These are phyloP conservation scores for Diaprepes abbreviatus DNA, from an alignment of 2,888 invertebrate species.

Conservation along the genomic window DNA sequence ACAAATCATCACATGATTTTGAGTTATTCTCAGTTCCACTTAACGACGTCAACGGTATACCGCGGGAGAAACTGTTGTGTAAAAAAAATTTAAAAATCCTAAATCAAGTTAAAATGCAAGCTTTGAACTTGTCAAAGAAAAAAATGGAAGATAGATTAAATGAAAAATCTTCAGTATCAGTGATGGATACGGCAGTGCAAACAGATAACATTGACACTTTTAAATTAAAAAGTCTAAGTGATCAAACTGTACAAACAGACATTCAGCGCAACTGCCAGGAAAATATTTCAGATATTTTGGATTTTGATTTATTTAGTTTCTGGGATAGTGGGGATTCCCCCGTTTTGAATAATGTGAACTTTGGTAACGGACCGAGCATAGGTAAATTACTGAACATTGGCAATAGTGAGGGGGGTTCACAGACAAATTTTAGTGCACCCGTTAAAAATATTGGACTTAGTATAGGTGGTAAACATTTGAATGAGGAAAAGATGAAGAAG, in stretches of 20 bases:
- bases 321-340: slow-evolving; percentile 20
- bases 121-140: slow-evolving; percentile 45
- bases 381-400: slow-evolving; percentile 4
- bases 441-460: slow-evolving; percentile 3
- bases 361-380: slow-evolving; percentile 34
- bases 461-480: slow-evolving; percentile 17
- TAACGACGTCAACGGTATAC: too few species aligned
- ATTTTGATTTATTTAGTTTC: slow-evolving; percentile 20
- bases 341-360: slow-evolving; percentile 37
- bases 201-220: slow-evolving; percentile 26
- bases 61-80: slow-evolving; percentile 35
- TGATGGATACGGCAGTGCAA: slow-evolving; percentile 23
- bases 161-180: not conserved
- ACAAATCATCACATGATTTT: slow-evolving; percentile 1
- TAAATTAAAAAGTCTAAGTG: slow-evolving; percentile 1
- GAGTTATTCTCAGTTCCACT: not conserved
- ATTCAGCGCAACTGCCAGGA: slow-evolving; percentile 1
- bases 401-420: not conserved
- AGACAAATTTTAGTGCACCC: not conserved
- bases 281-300: not conserved
- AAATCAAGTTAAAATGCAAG: slow-evolving; percentile 48
- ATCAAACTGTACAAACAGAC: slow-evolving; percentile 44
- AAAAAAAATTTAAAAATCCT: slow-evolving; percentile 38
- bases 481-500: slow-evolving; percentile 26
- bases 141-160: not conserved